phyloP scores from a whole-genome alignment of 2,113 vertebrate species.

The Vanacampus margaritifer region DNA sequence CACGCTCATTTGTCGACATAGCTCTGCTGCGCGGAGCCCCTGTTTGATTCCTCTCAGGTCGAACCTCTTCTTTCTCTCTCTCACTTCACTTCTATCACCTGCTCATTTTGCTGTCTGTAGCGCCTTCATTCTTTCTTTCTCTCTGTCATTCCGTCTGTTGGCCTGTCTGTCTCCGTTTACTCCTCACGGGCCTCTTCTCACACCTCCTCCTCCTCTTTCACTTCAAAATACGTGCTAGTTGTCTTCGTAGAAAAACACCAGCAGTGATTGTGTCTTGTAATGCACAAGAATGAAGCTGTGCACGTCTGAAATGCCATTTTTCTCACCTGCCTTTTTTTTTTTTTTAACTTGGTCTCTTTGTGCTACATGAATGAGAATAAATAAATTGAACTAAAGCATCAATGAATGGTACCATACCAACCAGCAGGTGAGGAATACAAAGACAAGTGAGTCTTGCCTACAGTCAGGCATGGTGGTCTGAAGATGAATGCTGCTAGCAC shows the following conservation, averaged over 20 bases:
- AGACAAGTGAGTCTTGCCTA: too few relatives aligned
- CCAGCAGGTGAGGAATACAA: neutral
- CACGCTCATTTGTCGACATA: conserved; percentile 72
- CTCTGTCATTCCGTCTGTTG: conserved; percentile 53
- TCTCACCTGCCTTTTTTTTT: conserved; percentile 27
- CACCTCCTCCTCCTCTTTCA: conserved; percentile 41
- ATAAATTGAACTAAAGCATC: too few relatives aligned
- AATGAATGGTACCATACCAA: neutral
- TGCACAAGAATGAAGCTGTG: conserved; percentile 59
- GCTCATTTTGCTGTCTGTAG: conserved; percentile 42
- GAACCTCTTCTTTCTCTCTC: conserved; percentile 59
- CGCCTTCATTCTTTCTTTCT: conserved; percentile 21
- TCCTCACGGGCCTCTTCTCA: conserved; percentile 47
- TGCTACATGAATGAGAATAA: conserved; percentile 47
- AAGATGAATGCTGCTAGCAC: too few relatives aligned
- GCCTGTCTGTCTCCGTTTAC: conserved; percentile 46
- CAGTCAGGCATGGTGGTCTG: too few relatives aligned
- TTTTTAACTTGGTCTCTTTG: conserved; percentile 13
- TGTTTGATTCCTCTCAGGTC: conserved; percentile 76
- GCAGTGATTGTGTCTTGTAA: conserved; percentile 63
- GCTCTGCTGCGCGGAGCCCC: conserved; percentile 65
- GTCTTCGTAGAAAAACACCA: conserved; percentile 61
- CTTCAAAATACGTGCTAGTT: conserved; percentile 61
- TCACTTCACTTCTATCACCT: conserved; percentile 60
- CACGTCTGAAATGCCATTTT: conserved; percentile 42